Evolutionary conservation across 2,113 vertebrate genomes (phyloP), one percentile per base, ranked within the genome.

Genomic region (Piaya cayana): DNA sequence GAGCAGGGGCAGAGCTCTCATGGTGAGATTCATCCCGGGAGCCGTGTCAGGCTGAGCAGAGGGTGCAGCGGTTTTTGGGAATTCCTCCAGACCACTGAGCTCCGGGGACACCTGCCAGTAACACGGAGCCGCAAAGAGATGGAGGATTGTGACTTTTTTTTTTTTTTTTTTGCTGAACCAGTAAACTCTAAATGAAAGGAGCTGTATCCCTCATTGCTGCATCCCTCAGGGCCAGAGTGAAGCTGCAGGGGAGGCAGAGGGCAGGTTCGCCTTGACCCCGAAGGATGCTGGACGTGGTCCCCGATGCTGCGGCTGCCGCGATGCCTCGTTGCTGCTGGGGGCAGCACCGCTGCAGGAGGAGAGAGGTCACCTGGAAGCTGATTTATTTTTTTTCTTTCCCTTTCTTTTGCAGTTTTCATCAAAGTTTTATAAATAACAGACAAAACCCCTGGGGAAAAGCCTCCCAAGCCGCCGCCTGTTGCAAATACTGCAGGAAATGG

Each of bases 291-390:
- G 42, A 90, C 86, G 82, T n/a, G 68, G 68, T 77, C 76, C 82
- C 71, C 36, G 82, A 72, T 88, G 91, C 86, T 0, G 1, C 49
- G 68, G 76, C 86, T 82, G 67, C 86, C 1, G 0, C 0, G 2
- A 50, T 78, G 90, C 86, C 76, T 81, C 0, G 0, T 67, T 3
- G 47, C 78, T 95, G 90, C 43, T 0, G 79, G 79, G 59, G 81
- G 63, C 72, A 77, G 64, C 86, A 77, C 80, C 75, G 78, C 87
- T 82, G 70, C 85, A 79, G 64, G 53, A 93, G 83, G 36, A 90
- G 74, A 71, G 90, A 76, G 92, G 96, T 95, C 95, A 96, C 95
- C 95, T 96, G 92, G 87, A 95, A 96, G 78, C n/a, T 86, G 82
- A 93, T 92, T 36, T 82, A 3, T 34, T 76, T 80, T 79, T 79